phyloP scores from a whole-genome alignment of 2,888 invertebrate genomes.

The Agrotis clavis region DNA sequence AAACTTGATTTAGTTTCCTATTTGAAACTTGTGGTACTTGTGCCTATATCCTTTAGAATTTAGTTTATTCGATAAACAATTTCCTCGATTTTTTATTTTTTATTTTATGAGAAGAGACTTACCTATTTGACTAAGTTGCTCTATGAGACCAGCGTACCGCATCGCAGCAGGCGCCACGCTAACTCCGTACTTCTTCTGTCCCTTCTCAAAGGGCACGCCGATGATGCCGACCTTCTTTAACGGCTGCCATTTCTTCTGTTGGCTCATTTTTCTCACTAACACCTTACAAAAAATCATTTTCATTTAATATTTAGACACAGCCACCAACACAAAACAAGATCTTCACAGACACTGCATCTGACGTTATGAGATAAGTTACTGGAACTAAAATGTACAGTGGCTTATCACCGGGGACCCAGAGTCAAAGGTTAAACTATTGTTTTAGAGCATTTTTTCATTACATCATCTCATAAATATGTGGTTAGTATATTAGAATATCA shows the following conservation, averaged over 20 bases:
- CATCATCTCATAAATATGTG: conserved; percentile 51
- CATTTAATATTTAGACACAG: conserved; percentile 50
- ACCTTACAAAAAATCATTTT: conserved; percentile 83
- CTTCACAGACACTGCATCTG: conserved; percentile 59
- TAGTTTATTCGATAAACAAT: no score
- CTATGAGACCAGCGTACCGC: conserved; percentile 92
- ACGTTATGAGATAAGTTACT: conserved; percentile 66
- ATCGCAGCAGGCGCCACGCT: conserved; percentile 93
- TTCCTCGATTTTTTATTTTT: background rate
- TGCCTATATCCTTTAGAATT: background rate
- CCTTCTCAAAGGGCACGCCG: conserved; percentile 96
- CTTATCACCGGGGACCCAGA: conserved; percentile 67
- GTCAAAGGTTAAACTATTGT: conserved; percentile 74
- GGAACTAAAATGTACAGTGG: conserved; percentile 63
- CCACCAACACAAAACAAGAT: conserved; percentile 56
- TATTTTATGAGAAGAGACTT: conserved; percentile 61
- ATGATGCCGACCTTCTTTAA: conserved; percentile 93
- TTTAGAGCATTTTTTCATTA: conserved; percentile 57
- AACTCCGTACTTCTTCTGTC: conserved; percentile 94
- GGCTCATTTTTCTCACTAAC: conserved; percentile 81
- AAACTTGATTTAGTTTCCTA: background rate
- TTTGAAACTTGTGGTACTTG: background rate
- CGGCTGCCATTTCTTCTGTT: conserved; percentile 76
- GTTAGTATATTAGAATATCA: no score
- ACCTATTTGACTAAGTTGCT: conserved; percentile 92